Evolutionary conservation across 2,888 invertebrate species (phyloP).

Genomic region (Agonum fuliginosum): DNA sequence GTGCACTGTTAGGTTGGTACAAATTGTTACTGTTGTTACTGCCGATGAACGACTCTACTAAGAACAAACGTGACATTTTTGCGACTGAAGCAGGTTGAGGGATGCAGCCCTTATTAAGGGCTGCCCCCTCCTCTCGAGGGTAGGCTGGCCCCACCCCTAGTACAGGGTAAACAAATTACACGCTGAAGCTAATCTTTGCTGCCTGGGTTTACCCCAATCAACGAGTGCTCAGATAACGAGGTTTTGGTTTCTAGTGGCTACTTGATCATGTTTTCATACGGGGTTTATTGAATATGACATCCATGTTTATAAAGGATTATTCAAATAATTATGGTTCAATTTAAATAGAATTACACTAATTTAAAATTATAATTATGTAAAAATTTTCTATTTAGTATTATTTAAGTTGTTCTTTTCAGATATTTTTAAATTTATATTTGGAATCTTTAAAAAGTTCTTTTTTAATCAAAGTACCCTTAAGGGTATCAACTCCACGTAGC

Average conservation of each 20-base stretch:
- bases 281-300: slow-evolving; percentile 36
- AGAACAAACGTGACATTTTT: slow-evolving; percentile 87
- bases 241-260: slow-evolving; percentile 1
- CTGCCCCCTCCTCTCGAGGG: slow-evolving; percentile 20
- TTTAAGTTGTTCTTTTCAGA: too few relatives aligned
- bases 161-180: slow-evolving; percentile 67
- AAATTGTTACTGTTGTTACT: slow-evolving; percentile 74
- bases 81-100: slow-evolving; percentile 55
- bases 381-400: too few relatives aligned
- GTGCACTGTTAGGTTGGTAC: slow-evolving; percentile 68
- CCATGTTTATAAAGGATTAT: too few relatives aligned
- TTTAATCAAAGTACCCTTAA: too few relatives aligned
- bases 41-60: slow-evolving; percentile 86
- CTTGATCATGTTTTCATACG: slow-evolving; percentile 39
- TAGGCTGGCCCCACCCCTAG: slow-evolving; percentile 12
- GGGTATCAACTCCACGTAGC: too few relatives aligned
- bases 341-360: too few relatives aligned
- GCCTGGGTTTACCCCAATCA: slow-evolving; percentile 61
- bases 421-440: too few relatives aligned
- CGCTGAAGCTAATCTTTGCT: slow-evolving; percentile 66
- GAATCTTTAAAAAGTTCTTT: too few relatives aligned
- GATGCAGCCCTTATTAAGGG: slow-evolving; percentile 39
- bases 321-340: too few relatives aligned
- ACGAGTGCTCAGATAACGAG: slow-evolving; percentile 46
- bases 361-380: too few relatives aligned